Evolutionary conservation across 92 coral and sea anemone genomes (phyloP), one percentile per base, ranked within the genome.

Genomic region (Paramuricea clavata): DNA sequence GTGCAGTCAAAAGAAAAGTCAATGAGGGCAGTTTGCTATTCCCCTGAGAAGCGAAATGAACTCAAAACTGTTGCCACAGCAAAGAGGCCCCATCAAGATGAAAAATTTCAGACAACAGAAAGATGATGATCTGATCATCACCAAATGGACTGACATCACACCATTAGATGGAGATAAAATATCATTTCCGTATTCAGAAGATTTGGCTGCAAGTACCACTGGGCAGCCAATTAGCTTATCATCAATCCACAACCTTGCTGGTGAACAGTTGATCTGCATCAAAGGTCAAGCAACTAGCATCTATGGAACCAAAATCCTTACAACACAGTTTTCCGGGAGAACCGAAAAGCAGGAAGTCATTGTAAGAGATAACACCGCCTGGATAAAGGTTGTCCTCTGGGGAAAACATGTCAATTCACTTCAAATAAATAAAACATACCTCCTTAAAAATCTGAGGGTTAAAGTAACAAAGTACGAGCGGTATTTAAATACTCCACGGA

Each of bases 11-110:
- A 81, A 32, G 87, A 87, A 73, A 87, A 87, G 57, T 68, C 87
- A 54, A 28, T 87, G 27, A 87, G 91, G 75, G 91, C 87, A 70
- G 87, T 87, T 30, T 81, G 87, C 76, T 87, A 81, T 86, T 81
- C 91, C 30, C 91, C 91, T 54, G 87, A 87, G 57, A 87, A 87
- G 75, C 42, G 62, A 49, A 56, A 41, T 72, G 91, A 87, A 71
- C 5, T 87, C 21, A 41, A 86, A 54, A 57, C 85, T 60, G 32
- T 86, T 74, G 84, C 85, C 49, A 12, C 72, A 86, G 33, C 85
- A 41, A 86, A 42, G 69, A 86, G 85, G n/a, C 43, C 85, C 85
- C 41, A 77, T 86, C 34, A 74, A 76, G 44, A 41, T 75, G 36
- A 61, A 64, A 22, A 81, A 65, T 74, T 81, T 64, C 77, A 81